These are phyloP conservation scores for Sturnira hondurensis DNA, from an alignment of 2,113 vertebrate species.

Conservation along the genomic window DNA sequence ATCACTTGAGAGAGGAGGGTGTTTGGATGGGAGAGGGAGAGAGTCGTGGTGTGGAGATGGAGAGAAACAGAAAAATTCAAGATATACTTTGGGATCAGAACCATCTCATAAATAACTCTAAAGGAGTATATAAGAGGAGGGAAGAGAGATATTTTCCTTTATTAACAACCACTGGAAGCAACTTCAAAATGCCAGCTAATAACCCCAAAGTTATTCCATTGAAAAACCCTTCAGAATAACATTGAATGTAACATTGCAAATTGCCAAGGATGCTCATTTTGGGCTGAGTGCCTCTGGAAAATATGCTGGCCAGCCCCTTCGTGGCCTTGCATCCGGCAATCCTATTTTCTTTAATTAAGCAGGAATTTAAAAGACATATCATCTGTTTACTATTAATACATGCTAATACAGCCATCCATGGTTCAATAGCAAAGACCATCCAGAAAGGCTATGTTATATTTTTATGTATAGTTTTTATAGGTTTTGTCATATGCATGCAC, in stretches of 20 bases:
- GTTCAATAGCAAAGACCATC: background rate
- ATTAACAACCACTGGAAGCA: background rate
- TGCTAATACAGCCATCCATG: background rate
- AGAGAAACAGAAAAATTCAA: background rate
- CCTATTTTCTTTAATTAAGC: slow-evolving; percentile 48
- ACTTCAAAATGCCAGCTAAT: slow-evolving; percentile 34
- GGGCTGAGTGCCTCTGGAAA: slow-evolving; percentile 18
- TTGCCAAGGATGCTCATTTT: slow-evolving; percentile 19
- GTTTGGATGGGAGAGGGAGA: background rate
- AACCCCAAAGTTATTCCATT: background rate
- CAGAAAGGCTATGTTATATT: background rate
- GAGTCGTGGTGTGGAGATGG: background rate
- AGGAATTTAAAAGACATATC: slow-evolving; percentile 19
- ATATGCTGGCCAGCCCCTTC: background rate
- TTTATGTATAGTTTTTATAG: background rate
- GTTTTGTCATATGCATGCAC: background rate
- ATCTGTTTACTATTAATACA: slow-evolving; percentile 45
- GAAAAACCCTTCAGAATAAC: slow-evolving; percentile 23
- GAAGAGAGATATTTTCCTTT: background rate
- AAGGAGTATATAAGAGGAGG: background rate
- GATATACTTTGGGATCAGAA: background rate
- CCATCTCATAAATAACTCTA: background rate
- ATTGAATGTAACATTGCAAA: background rate
- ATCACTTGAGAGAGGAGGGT: background rate
- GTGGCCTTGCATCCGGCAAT: slow-evolving; percentile 11